Percentiles rank a stretch among this genome's conserved stretches.
phyloP scores from a whole-genome alignment of 2,888 invertebrate genomes.

The Caenorhabditis sp. region DNA sequence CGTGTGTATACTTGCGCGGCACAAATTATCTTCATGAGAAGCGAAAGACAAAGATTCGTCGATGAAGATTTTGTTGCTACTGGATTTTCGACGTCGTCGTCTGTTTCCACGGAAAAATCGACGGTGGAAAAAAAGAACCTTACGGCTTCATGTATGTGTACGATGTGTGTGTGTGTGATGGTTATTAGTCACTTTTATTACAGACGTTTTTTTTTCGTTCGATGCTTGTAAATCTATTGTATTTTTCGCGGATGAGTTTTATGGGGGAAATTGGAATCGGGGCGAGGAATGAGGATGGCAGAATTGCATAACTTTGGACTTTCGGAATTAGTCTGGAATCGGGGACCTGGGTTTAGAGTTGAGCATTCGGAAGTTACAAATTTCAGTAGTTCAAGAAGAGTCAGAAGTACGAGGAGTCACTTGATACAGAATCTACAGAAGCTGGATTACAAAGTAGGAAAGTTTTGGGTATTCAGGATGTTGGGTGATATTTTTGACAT shows the following conservation, averaged over 20 bases:
- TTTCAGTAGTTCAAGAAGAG: no score
- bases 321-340: no score
- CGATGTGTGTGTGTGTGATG: not conserved
- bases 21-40: conserved; percentile 56
- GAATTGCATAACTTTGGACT: conserved; percentile 43
- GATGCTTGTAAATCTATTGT: conserved; percentile 17
- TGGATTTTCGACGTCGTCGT: conserved; percentile 33
- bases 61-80: conserved; percentile 28
- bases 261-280: conserved; percentile 30
- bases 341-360: no score
- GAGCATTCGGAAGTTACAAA: no score
- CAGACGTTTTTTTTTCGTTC: not conserved
- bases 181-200: conserved; percentile 57
- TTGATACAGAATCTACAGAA: no score
- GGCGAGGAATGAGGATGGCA: not conserved
- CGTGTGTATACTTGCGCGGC: conserved; percentile 13
- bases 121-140: conserved; percentile 41
- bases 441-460: no score
- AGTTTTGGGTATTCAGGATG: no score
- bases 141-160: conserved; percentile 51
- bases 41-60: no score
- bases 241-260: conserved; percentile 48
- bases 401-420: no score
- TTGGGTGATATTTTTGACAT: no score
- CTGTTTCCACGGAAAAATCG: not conserved